Base-by-base conservation (phyloP, 2,113 vertebrate species). In the Xiphophorus hellerii region DNA sequence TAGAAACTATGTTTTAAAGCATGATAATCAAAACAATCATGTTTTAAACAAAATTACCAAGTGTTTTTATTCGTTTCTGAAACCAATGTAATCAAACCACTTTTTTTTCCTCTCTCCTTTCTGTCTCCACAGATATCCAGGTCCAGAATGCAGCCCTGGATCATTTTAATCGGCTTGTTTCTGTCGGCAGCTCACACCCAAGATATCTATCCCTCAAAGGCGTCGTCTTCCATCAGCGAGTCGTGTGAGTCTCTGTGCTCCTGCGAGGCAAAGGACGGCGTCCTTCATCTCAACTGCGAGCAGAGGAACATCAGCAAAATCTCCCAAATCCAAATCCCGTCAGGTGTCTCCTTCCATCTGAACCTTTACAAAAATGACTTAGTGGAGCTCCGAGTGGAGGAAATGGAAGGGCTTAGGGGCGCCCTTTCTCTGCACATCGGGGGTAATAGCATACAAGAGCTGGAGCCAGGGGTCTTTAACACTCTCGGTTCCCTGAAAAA, bases 371-470 rank as follows among this genome's bases (percentile, higher is more conserved):
- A 98, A 83, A 99, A 98, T 81, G 95, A 96, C 73, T 87, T 99
- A 86, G 98, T 95, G 73, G 88, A 90, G 72, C 90, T 99, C 78
- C 93, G 93, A 0, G 37, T 89, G 1, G 96, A 98, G 89, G 97
- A 97, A 86, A 96, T 99, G 93, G 93, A 95, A 85, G 94, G 92
- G 67, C 95, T 98, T 84, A 95, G 92, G 85, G 96, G 95, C 74
- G 96, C 96, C 62, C 79, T 98, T 75, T 97, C 96, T 22, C 91
- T 99, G 81, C 97, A 99, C 89, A 96, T 99, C 10, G 97, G 97
- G 82, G 96, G 95, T 92, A 99, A 99, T 92, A 97, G 97, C 87
- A 97, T 99, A 84, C 96, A 96, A 88, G 96, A 97, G 93, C 95
- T 99, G 85, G 97, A 99, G 89, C 94, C 96, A 48, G 97, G 97